These are phyloP conservation scores for Drosophila kanapiae DNA, from an alignment of 1,140 invertebrate genomes.

Conservation along the genomic window DNA sequence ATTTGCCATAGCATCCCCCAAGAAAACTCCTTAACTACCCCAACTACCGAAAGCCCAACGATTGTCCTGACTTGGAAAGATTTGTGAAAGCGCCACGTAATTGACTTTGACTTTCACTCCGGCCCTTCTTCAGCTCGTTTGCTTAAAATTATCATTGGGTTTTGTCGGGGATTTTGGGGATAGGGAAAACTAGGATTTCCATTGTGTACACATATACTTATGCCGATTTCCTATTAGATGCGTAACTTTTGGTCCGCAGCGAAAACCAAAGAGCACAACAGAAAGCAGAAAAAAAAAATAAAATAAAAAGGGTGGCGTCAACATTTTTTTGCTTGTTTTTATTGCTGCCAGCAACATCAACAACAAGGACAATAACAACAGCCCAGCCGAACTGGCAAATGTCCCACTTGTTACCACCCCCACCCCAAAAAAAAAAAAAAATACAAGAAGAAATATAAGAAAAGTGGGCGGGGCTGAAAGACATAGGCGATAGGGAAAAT, in stretches of 20 bases:
- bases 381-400: constrained; percentile 70
- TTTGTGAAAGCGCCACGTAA: constrained; percentile 81
- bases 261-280: constrained; percentile 36
- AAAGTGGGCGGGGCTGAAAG: constrained; percentile 31
- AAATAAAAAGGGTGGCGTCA: constrained; percentile 75
- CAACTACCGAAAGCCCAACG: constrained; percentile 5
- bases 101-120: constrained; percentile 70
- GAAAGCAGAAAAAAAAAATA: constrained; percentile 11
- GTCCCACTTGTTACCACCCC: constrained; percentile 79
- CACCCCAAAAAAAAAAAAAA: constrained; percentile 13
- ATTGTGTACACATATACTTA: constrained; percentile 82
- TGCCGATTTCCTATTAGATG: constrained; percentile 72
- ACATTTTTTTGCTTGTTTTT: constrained; percentile 80
- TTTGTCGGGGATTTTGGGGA: background rate
- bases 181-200: constrained; percentile 57
- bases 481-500: constrained; percentile 65
- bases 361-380: constrained; percentile 52
- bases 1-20: constrained; percentile 74
- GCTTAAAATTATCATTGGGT: constrained; percentile 79
- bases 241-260: constrained; percentile 53
- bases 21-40: constrained; percentile 4
- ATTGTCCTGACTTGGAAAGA: constrained; percentile 72
- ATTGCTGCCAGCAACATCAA: constrained; percentile 75
- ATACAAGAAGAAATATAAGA: constrained; percentile 18
- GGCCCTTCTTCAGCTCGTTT: constrained; percentile 44